Base-by-base conservation (phyloP, 2,113 vertebrate genomes). In the Orcinus orca region DNA sequence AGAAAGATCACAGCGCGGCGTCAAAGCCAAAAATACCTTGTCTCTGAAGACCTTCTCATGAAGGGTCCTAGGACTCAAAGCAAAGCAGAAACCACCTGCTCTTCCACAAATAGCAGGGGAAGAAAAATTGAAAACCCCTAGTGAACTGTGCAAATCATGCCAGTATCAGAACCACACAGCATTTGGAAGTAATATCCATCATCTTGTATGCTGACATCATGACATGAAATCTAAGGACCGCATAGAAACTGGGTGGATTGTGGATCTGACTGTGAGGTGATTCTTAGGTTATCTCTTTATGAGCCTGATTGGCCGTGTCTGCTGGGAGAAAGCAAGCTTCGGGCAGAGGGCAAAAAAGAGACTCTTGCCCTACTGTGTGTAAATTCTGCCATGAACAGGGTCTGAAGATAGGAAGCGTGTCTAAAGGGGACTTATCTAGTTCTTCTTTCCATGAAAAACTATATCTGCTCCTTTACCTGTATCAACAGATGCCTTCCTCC, bases 11-110 rank as follows among this genome's bases (percentile, higher is more conserved):
- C 70, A 86, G 47, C 63, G 68, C 1, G 0, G 70, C 63, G 96
- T 73, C 95, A 97, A n/a, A 20, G 86, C 62, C 97, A 96, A 92
- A 98, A 97, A 92, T 71, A 96, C 80, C 74, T 94, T 53, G 74
- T 92, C 83, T 68, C 86, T 53, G 44, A 93, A 86, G 90, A 68
- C 82, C 86, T 31, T 55, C 47, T 93, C 41, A 4, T 1, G 36
- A 83, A 86, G 29, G 25, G 73, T 81, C 67, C 85, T 44, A 70
- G 76, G 68, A 83, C 91, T 87, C 74, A 80, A 93, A 92, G 74
- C 87, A 92, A 95, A 58, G 26, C 76, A 94, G 26, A 41, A 18
- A 26, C 36, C 41, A 31, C 74, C 85, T 87, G 76, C 38, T 85
- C 36, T 36, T 88, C 92, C 73, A 89, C 44, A 74, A 33, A 31